Evolutionary conservation across 1,140 invertebrate species (phyloP), one percentile per base, ranked within the genome.

Genomic region (Drosophila navojoa): DNA sequence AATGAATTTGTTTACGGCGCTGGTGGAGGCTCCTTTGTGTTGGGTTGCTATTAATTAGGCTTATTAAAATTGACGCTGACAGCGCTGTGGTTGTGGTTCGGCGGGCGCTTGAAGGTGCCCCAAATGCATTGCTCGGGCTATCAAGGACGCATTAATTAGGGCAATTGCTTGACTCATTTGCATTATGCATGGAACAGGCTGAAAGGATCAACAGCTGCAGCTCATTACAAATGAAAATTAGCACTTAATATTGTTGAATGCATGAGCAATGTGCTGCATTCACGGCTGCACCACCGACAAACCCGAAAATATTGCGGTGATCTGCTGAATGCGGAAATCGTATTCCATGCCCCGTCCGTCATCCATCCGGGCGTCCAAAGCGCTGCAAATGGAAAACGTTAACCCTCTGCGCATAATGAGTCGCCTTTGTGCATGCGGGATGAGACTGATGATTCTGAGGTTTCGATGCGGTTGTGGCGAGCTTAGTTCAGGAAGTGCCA

Each of bases 221-320:
- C 71, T 89, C 79, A 89, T 89, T 89, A 89, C 74, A 89, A 84
- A 89, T 89, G 77, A 82, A 89, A 89, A 89, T 89, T 84, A 89
- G 79, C 85, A 82, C 77, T 84, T 89, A 80, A 84, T 84, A 84
- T 79, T 80, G 73, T 64, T 73, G 45, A 85, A 63, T 82, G 62
- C 66, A 76, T 69, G 52, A 25, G 57, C 53, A 61, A 70, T 54
- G 50, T 50, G 54, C 38, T 42, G 22, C 54, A 58, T 49, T 15
- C 32, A 32, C 16, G 40, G 47, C 49, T 60, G 50, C 47, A 50
- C 10, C n/a, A 35, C 11, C 29, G 40, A 62, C 35, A 57, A 35
- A 19, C 32, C 15, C 11, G 35, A 75, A 60, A 35, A 61, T 59
- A 58, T 55, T 84, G 68, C 55, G 69, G 69, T 50, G 74, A 79